These are phyloP conservation scores for Hypomecis punctinalis DNA, from an alignment of 2,888 invertebrate genomes.

Conservation along the genomic window DNA sequence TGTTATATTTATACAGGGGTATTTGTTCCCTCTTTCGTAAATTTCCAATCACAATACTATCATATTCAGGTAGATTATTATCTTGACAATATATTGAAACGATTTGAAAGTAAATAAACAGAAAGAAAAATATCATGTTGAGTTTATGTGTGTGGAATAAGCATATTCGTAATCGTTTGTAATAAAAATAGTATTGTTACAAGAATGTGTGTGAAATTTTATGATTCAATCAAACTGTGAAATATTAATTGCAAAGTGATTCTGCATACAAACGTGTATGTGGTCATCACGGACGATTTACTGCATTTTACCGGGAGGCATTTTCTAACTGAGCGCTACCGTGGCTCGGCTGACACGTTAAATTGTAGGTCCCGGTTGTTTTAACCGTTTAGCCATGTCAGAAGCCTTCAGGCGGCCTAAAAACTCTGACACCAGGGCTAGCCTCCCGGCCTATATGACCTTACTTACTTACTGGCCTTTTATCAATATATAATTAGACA, in stretches of 20 bases:
- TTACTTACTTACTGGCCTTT: too few relatives aligned
- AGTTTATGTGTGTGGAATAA: background rate
- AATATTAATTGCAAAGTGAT: background rate
- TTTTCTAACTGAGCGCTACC: too few relatives aligned
- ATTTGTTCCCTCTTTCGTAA: constrained; percentile 37
- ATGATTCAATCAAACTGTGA: background rate
- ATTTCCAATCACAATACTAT: constrained; percentile 33
- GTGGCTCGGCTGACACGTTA: too few relatives aligned
- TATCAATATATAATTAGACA: too few relatives aligned
- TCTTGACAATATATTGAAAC: constrained; percentile 32
- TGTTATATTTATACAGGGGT: constrained; percentile 31
- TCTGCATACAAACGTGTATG: too few relatives aligned
- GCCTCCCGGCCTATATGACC: too few relatives aligned
- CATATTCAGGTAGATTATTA: constrained; percentile 13
- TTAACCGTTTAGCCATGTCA: too few relatives aligned
- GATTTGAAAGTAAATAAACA: constrained; percentile 28
- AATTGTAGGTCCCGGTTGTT: too few relatives aligned
- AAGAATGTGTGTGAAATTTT: background rate
- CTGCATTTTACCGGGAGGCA: too few relatives aligned
- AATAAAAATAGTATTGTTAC: constrained; percentile 1
- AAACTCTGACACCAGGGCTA: too few relatives aligned
- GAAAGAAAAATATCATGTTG: constrained; percentile 27
- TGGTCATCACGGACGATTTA: too few relatives aligned
- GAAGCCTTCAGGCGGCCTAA: too few relatives aligned
- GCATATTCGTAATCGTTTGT: background rate